Base-by-base conservation (phyloP, 2,888 invertebrate species). In the Cephalotes varians region DNA sequence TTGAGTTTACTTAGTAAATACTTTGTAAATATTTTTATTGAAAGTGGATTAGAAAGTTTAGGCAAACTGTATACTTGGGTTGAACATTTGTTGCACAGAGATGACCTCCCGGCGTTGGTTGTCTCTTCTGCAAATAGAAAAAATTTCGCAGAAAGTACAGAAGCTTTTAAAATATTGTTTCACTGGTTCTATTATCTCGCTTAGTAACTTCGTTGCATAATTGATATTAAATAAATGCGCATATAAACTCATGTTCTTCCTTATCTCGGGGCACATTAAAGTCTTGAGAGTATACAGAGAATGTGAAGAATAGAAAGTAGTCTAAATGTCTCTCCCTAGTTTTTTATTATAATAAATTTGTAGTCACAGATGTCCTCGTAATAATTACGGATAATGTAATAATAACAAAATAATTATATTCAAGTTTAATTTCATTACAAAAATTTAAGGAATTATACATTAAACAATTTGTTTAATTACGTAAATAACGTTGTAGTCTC, bases 131-230 rank as follows among this genome's bases (percentile, higher is more conserved):
- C n/a, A 72, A 56, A 56, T 72, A 56, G 40, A 72, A 72, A 72
- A 72, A 72, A 28, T 58, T 72, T 72, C 15, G 15, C n/a, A 7
- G 28, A 72, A 58, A 58, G 28, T 72, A 40, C 40, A 1, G 12
- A 58, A 28, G 28, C 28, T 72, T 58, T 72, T 72, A 72, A 56
- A 72, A 37, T 71, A 71, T 72, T 72, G 28, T 72, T 58, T 72
- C 40, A 72, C 28, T 72, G 25, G 25, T 54, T 56, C 54, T 71
- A 71, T 54, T 56, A 54, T 56, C 71, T 72, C 54, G 37, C 18
- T 54, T 71, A 56, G n/a, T 7, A 56, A 40, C 40, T 72, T 56
- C 40, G 28, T 72, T 28, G 40, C 12, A 56, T 56, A 72, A 54
- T 40, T 3, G 12, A 3, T 25, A 40, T 72, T 37, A 40, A 18